A percentile compares a stretch with the other conserved stretches of the same genome.
Evolutionary conservation across 2,888 invertebrate species (phyloP).

Genomic region (Gnatocerus cornutus): DNA sequence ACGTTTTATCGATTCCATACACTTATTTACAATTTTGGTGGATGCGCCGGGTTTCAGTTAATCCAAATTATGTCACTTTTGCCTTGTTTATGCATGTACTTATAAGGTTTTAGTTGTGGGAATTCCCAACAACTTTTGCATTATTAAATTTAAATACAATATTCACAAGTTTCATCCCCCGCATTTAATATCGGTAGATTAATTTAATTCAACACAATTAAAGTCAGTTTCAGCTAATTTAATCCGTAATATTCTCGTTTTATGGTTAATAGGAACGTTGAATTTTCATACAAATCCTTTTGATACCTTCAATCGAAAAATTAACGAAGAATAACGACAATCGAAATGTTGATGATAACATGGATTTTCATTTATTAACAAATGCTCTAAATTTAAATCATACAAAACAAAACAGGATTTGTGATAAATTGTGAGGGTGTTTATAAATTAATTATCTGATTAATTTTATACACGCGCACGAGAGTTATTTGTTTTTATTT

Average conservation of each 20-base stretch:
- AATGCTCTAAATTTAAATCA: slow-evolving; percentile 11
- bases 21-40: background rate
- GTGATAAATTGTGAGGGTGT: slow-evolving; percentile 29
- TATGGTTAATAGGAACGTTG: background rate
- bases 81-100: no score
- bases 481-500: slow-evolving; percentile 37
- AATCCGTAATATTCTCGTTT: slow-evolving; percentile 11
- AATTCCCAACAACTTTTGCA: slow-evolving; percentile 28
- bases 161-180: slow-evolving; percentile 21
- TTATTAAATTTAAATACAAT: slow-evolving; percentile 35
- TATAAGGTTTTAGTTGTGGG: slow-evolving; percentile 12
- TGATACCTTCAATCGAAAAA: background rate
- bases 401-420: slow-evolving; percentile 13
- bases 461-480: slow-evolving; percentile 32
- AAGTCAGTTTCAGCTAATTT: slow-evolving; percentile 32
- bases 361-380: background rate
- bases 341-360: background rate
- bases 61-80: no score
- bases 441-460: slow-evolving; percentile 40
- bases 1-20: no score
- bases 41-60: slow-evolving; percentile 8
- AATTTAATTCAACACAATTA: slow-evolving; percentile 30
- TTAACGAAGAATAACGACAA: background rate
- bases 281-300: background rate
- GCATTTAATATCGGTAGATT: slow-evolving; percentile 14